phyloP scores from a whole-genome alignment of 1,140 invertebrate genomes.

The Macrobrachium nipponense region DNA sequence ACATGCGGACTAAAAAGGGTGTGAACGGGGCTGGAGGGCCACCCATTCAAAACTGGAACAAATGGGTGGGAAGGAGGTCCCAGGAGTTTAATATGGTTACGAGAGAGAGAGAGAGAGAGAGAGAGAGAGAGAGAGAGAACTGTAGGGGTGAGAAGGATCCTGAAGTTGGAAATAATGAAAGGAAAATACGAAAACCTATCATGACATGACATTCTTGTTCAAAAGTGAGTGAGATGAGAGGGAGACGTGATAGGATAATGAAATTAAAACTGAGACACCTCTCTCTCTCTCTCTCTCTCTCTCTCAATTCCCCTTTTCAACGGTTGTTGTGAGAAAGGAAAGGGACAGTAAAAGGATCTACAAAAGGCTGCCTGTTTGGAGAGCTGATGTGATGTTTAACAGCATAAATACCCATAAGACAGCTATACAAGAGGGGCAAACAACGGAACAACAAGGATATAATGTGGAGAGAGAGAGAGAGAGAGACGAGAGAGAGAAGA shows the following conservation, averaged over 20 bases:
- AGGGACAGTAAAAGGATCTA: not conserved
- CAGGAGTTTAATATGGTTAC: not conserved
- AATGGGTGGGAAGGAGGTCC: not conserved
- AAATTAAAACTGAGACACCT: not conserved
- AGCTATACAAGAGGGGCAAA: not conserved
- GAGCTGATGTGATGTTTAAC: no score
- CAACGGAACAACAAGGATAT: not conserved
- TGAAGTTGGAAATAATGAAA: not conserved
- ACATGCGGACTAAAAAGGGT: no score
- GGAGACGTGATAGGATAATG: not conserved
- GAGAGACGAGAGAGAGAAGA: not conserved
- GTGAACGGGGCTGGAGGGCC: no score
- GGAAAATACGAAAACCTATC: not conserved
- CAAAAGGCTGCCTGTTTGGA: not conserved
- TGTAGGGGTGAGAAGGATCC: no score
- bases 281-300: not conserved
- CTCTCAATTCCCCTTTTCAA: not conserved
- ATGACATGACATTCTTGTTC: not conserved
- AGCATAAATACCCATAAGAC: no score
- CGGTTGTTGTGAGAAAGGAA: not conserved
- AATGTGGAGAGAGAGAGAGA: not conserved
- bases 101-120: conserved; percentile 25
- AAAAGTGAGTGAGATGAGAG: not conserved
- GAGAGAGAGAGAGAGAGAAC: conserved; percentile 19
- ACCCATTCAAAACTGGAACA: not conserved